Evolutionary conservation across 2,113 vertebrate species (phyloP).

Genomic region (Gasterosteus nipponicus): DNA sequence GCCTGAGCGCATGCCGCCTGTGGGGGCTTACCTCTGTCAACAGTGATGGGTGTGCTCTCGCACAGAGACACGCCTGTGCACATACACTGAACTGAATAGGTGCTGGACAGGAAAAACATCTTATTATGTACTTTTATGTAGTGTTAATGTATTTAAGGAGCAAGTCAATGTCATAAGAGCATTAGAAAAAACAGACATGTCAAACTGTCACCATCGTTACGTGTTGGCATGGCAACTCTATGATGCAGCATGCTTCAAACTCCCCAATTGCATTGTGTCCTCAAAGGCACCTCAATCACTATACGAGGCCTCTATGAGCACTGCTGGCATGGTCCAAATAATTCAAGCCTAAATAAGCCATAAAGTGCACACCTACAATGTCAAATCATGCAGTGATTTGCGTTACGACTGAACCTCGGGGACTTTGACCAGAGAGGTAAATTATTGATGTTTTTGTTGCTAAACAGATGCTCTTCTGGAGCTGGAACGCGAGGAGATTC

Average conservation of each 20-base stretch:
- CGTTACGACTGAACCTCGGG: conserved; percentile 18
- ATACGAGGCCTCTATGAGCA: not conserved
- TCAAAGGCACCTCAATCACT: conserved; percentile 2
- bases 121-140: not conserved
- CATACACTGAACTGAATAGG: not conserved
- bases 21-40: conserved; percentile 63
- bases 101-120: not conserved
- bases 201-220: not conserved
- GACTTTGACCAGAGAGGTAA: conserved; percentile 14
- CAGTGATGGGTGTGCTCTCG: conserved; percentile 33
- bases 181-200: not conserved
- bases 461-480: conserved; percentile 30
- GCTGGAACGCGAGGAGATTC: conserved; percentile 22
- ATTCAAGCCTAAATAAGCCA: conserved; percentile 13
- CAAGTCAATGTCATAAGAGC: not conserved
- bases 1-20: conserved; percentile 50
- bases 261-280: not conserved
- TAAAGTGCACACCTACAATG: not conserved
- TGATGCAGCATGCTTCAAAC: conserved; percentile 16
- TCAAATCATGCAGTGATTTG: not conserved
- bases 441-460: conserved; percentile 15
- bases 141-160: not conserved
- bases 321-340: not conserved
- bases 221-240: conserved; percentile 11
- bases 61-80: conserved; percentile 48